Conservation (phyloP, 2,113 vertebrate genomes). For the Arvicanthis niloticus region DNA sequence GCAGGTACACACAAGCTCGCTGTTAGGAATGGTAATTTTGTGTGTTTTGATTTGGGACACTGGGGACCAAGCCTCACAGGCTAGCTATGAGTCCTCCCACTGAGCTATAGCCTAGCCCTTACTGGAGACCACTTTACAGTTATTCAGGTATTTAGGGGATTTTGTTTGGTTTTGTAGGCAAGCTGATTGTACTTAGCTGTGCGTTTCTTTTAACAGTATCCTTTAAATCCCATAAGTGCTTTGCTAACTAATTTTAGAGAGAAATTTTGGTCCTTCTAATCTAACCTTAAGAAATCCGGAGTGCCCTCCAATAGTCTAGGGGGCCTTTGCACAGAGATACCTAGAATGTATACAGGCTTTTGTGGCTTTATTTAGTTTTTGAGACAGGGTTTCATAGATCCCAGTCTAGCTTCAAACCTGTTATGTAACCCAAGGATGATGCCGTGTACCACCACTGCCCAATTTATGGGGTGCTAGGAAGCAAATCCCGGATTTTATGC, state of each 20-base stretch:
- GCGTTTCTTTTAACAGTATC: background rate
- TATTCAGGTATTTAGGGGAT: background rate
- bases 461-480: background rate
- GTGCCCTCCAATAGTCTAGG: background rate
- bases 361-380: background rate
- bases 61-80: background rate
- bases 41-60: background rate
- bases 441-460: background rate
- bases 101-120: background rate
- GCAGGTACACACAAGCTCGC: background rate
- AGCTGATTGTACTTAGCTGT: background rate
- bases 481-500: background rate
- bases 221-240: background rate
- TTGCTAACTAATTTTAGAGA: constrained; percentile 9
- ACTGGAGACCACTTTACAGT: background rate
- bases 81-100: too few relatives aligned
- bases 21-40: background rate
- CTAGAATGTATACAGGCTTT: background rate
- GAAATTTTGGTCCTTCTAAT: background rate
- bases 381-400: background rate
- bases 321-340: background rate
- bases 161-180: background rate
- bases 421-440: background rate
- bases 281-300: background rate
- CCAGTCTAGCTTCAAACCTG: background rate